phyloP scores from a whole-genome alignment of 2,888 invertebrate genomes.

The Nemurella pictetii region DNA sequence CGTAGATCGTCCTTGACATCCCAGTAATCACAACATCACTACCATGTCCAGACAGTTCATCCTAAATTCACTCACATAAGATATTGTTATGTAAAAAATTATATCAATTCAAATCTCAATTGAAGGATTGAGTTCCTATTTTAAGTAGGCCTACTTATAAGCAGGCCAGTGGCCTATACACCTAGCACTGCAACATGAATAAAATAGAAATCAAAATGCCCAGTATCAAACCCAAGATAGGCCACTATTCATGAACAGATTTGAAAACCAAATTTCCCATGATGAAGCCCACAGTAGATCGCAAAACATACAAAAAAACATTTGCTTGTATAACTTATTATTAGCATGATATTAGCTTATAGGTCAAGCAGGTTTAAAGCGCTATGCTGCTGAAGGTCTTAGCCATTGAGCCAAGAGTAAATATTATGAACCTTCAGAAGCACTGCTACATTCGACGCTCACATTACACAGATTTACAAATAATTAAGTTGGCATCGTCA shows the following conservation, averaged over 20 bases:
- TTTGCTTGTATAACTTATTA: neutral
- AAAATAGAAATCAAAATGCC: neutral
- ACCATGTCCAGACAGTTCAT: neutral
- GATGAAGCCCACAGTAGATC: neutral
- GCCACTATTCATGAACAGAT: neutral
- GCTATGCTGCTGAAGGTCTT: neutral
- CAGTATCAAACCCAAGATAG: neutral
- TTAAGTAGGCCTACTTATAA: neutral
- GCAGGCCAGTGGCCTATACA: neutral
- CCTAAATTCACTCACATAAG: neutral
- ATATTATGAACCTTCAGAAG: constrained; percentile 3
- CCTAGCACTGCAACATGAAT: neutral
- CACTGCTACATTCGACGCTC: neutral
- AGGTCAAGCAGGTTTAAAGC: neutral
- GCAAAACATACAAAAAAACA: neutral
- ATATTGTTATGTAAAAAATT: neutral
- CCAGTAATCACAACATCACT: neutral
- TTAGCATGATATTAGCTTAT: neutral
- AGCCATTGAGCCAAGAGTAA: constrained; percentile 13
- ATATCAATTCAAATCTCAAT: neutral
- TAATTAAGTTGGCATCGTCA: neutral
- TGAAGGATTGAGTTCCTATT: neutral
- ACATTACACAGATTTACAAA: neutral
- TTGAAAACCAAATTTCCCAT: neutral
- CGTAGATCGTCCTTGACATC: neutral